Base-by-base conservation (phyloP, 2,888 invertebrate species). In the Leptinotarsa tumamoca region DNA sequence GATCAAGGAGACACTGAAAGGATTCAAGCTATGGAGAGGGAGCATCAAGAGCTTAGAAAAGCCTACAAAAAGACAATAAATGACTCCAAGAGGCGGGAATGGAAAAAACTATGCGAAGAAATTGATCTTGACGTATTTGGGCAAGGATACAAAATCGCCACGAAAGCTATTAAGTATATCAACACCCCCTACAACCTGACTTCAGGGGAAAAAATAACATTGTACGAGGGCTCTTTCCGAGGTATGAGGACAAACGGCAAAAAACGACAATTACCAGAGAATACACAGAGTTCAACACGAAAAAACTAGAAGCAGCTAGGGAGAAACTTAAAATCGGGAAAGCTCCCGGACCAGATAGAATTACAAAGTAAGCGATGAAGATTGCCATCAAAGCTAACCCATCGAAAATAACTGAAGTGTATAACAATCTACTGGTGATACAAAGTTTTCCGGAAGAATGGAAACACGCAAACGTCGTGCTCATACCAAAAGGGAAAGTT, bases 131-230 rank as follows among this genome's bases (percentile, higher is more conserved):
- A 80, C 54, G 66, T 74, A 4, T 79, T 78, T 71, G 77, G 71
- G 17, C 66, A 73, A 14, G 77, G 75, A 50, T 81, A 80, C 58
- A 78, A 71, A 73, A 69, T 80, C 23, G 72, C 76, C 5, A 75
- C 33, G 67, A 73, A 66, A 73, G 49, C 51, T 49, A 27, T 68
- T 17, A 15, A 21, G 43, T 43, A 68, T 49, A 3, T 21, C 17
- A 51, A 49, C 5, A 27, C 49, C 33, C 68, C 56, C 27, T 51
- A 23, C 70, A 71, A 23, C 18, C 67, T 14, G 66, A 68, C 56
- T n/a, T 21, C 10, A 18, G 43, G 3, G 23, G 23, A 23, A 23
- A 23, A 23, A 23, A 23, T 23, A 23, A 23, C 13, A 50, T 70
- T 15, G 51, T 54, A 17, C 56, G 50, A 17, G 27, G 58, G 17